These are phyloP conservation scores for Cygnus olor DNA, from an alignment of 2,797 vertebrate species.

Conservation along the genomic window DNA sequence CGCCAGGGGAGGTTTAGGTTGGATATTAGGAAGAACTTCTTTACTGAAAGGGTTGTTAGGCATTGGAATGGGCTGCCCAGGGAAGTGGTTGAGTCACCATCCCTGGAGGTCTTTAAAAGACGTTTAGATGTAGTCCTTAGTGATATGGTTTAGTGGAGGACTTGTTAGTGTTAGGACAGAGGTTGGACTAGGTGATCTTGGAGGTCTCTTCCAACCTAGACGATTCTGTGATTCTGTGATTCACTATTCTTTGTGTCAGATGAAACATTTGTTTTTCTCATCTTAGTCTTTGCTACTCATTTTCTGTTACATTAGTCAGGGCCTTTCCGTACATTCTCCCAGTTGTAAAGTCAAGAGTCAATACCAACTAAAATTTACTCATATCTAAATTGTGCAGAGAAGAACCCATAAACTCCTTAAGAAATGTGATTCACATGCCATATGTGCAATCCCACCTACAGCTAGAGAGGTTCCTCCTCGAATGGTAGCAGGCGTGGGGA, in stretches of 20 bases:
- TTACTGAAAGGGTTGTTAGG: too few species aligned
- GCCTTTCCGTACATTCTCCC: background rate
- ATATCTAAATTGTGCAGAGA: background rate
- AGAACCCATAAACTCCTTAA: background rate
- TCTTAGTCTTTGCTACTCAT: background rate
- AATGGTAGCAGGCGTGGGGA: rapidly evolving
- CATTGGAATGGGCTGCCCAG: too few species aligned
- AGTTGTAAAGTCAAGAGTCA: background rate
- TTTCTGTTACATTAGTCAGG: background rate
- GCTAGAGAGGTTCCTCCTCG: background rate
- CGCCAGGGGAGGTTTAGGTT: too few species aligned
- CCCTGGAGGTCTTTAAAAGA: too few species aligned
- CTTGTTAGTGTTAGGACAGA: too few species aligned
- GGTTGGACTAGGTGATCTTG: too few species aligned
- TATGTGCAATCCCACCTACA: background rate
- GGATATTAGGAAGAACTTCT: too few species aligned
- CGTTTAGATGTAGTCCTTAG: too few species aligned
- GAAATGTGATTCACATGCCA: background rate
- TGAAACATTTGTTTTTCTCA: background rate
- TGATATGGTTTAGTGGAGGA: too few species aligned
- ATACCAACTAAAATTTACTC: background rate
- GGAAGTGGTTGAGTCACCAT: too few species aligned
- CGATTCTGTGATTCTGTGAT: too few species aligned
- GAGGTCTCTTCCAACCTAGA: too few species aligned
- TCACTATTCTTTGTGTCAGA: background rate